Conservation (phyloP, 2,888 invertebrate species). For the Listrodromus nycthemerus region DNA sequence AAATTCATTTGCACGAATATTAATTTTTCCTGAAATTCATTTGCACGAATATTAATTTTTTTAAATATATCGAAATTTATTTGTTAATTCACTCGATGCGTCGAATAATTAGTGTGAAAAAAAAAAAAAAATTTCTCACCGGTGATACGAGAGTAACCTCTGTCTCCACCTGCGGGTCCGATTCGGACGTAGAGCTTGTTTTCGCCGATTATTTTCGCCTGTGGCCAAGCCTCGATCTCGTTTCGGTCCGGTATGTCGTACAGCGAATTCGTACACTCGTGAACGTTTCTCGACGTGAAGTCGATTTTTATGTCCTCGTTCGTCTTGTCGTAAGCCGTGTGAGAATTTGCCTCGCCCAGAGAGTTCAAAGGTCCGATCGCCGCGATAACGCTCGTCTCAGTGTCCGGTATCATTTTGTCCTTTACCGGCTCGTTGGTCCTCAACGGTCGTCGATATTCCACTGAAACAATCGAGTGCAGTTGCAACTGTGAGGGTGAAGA, state of each 20-base stretch:
- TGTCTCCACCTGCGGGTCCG: slow-evolving; percentile 93
- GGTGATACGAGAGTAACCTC: slow-evolving; percentile 93
- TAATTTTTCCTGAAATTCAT: too few species aligned
- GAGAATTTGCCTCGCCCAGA: slow-evolving; percentile 93
- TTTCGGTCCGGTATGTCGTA: slow-evolving; percentile 86
- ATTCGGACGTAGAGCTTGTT: slow-evolving; percentile 90
- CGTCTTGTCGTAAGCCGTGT: slow-evolving; percentile 90
- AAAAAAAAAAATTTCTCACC: slow-evolving; percentile 85
- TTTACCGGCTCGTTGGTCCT: slow-evolving; percentile 90
- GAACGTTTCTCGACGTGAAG: slow-evolving; percentile 89
- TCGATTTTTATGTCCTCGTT: slow-evolving; percentile 91
- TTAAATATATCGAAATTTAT: too few species aligned
- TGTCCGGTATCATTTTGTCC: slow-evolving; percentile 89
- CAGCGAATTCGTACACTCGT: slow-evolving; percentile 90
- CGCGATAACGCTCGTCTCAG: slow-evolving; percentile 92
- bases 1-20: too few species aligned
- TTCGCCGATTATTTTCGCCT: slow-evolving; percentile 87
- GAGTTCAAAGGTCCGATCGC: slow-evolving; percentile 94
- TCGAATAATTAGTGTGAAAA: too few species aligned
- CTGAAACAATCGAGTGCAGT: slow-evolving; percentile 73
- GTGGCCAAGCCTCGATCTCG: slow-evolving; percentile 89
- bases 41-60: too few species aligned
- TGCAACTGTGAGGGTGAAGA: neutral
- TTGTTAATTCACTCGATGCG: too few species aligned
- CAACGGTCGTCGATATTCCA: slow-evolving; percentile 92